phyloP scores from a whole-genome alignment of 1,140 invertebrate species.

The Drosophila novamexicana region DNA sequence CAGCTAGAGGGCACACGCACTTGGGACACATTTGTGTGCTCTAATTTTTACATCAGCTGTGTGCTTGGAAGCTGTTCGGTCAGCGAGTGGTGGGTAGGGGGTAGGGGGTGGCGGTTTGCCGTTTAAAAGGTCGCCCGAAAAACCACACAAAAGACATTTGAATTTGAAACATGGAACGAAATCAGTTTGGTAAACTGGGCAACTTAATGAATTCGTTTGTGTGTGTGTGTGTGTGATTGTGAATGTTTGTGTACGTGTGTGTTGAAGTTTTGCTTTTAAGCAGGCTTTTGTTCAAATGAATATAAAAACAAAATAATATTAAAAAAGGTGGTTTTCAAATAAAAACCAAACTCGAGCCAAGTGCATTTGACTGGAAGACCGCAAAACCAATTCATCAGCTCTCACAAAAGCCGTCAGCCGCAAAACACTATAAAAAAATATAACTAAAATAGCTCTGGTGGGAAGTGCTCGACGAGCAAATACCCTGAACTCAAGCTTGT shows the following conservation, averaged over 20 bases:
- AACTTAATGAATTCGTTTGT: constrained; percentile 38
- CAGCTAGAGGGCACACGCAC: constrained; percentile 4
- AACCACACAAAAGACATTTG: constrained; percentile 69
- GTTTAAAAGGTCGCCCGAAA: constrained; percentile 21
- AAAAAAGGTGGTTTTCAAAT: background rate
- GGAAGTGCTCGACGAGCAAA: background rate
- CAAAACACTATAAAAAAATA: constrained; percentile 27
- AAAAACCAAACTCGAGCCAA: constrained; percentile 23
- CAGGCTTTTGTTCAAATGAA: constrained; percentile 36
- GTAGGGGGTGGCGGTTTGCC: background rate
- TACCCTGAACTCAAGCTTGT: background rate
- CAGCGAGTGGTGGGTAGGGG: background rate
- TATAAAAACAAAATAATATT: constrained; percentile 20
- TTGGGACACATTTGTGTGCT: constrained; percentile 47
- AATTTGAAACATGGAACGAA: constrained; percentile 50
- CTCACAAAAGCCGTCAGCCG: constrained; percentile 6
- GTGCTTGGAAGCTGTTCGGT: constrained; percentile 1
- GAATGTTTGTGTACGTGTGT: constrained; percentile 48
- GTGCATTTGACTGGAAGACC: constrained; percentile 77
- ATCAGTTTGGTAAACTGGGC: constrained; percentile 65
- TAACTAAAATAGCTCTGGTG: background rate
- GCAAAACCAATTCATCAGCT: constrained; percentile 69
- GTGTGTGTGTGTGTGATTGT: constrained; percentile 33
- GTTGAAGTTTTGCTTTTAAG: constrained; percentile 26
- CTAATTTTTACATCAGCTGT: constrained; percentile 20